These are phyloP conservation scores for Temnothorax rugatulus DNA, from an alignment of 2,888 invertebrate species.

Conservation along the genomic window DNA sequence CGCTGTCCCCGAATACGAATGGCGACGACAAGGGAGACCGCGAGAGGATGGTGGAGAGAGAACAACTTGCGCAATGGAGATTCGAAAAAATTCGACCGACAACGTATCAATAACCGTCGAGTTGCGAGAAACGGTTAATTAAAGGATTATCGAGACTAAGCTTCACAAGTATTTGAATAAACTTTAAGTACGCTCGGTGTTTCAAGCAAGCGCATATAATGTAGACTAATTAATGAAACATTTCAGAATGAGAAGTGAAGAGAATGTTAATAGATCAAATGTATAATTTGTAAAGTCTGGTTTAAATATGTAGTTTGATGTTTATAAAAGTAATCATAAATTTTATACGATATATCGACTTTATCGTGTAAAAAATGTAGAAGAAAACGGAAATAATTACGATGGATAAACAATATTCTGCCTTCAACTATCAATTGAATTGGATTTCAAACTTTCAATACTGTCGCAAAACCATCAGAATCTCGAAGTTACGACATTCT, in stretches of 20 bases:
- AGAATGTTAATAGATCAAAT: background rate
- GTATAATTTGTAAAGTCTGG: background rate
- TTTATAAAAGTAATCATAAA: background rate
- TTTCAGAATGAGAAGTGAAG: background rate
- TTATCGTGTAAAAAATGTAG: background rate
- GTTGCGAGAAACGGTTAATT: background rate
- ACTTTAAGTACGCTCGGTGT: background rate
- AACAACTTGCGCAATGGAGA: background rate
- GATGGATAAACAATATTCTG: background rate
- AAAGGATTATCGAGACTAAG: background rate
- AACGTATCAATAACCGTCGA: background rate
- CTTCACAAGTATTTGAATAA: background rate
- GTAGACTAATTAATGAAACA: slow-evolving; percentile 23
- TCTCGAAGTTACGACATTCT: background rate
- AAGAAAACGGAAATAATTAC: background rate
- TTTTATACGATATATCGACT: background rate
- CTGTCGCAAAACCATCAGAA: background rate
- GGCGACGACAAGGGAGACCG: slow-evolving; percentile 3
- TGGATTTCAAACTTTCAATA: background rate
- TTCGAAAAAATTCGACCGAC: background rate
- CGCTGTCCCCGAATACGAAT: slow-evolving; percentile 42
- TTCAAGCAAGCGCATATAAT: background rate
- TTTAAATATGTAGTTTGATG: slow-evolving; percentile 11
- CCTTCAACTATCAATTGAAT: background rate
- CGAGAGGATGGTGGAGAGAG: background rate